A percentile compares a stretch with the other conserved stretches of the same genome.
phyloP scores from a whole-genome alignment of 2,797 vertebrate species.

The Takifugu rubripes region DNA sequence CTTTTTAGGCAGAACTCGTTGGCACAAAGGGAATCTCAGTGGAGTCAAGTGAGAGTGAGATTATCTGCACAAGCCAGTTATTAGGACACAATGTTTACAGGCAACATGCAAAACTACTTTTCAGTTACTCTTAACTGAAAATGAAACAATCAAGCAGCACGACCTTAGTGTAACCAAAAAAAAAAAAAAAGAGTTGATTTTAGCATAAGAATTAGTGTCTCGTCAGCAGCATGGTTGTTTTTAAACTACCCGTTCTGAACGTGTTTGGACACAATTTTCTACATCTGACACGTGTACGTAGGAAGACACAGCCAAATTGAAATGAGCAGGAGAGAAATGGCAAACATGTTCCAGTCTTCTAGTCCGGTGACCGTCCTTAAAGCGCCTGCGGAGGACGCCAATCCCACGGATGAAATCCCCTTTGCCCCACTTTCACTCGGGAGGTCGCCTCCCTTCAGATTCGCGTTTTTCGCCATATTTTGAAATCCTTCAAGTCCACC shows the following conservation, averaged over 20 bases:
- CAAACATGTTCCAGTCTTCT: slow-evolving; percentile 16
- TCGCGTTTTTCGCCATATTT: background rate
- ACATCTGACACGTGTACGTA: slow-evolving; percentile 43
- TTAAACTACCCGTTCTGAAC: slow-evolving; percentile 29
- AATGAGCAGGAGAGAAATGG: slow-evolving; percentile 24
- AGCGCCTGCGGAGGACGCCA: slow-evolving; percentile 10
- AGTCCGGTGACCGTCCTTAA: slow-evolving; percentile 5
- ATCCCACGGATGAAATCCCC: slow-evolving; percentile 13
- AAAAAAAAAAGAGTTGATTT: slow-evolving; percentile 19
- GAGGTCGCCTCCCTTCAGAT: background rate
- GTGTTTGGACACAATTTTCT: slow-evolving; percentile 32
- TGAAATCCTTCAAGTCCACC: slow-evolving; percentile 16
- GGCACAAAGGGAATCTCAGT: slow-evolving; percentile 23
- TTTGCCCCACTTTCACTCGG: slow-evolving; percentile 4
- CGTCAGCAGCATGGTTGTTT: slow-evolving; percentile 30
- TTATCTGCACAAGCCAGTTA: slow-evolving; percentile 44
- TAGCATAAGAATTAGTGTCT: slow-evolving; percentile 40
- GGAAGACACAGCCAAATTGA: slow-evolving; percentile 50
- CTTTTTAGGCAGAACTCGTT: slow-evolving; percentile 21
- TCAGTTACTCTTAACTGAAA: slow-evolving; percentile 35
- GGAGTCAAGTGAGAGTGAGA: slow-evolving; percentile 27
- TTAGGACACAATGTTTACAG: slow-evolving; percentile 54
- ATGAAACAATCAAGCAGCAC: slow-evolving; percentile 36
- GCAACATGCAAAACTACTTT: slow-evolving; percentile 66
- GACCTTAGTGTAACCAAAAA: slow-evolving; percentile 33